Evolutionary conservation across 2,113 vertebrate genomes (phyloP), one percentile per base, ranked within the genome.

Genomic region (Rattus rattus): DNA sequence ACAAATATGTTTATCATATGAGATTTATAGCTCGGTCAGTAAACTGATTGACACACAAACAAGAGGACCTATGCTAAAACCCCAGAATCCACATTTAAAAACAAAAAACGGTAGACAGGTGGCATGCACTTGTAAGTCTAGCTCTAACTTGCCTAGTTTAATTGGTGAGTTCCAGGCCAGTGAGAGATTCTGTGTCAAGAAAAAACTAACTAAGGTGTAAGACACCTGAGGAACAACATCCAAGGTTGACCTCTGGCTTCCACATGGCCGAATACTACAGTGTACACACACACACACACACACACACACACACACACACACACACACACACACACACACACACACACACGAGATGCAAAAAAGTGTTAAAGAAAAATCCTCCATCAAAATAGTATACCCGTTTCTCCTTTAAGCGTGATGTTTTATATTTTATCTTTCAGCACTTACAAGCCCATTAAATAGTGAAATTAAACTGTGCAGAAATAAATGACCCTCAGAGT

Each of bases 371-470:
- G 65, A 84, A 96, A 96, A 84, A 11, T 4, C 2, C 5, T 73
- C 91, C 73, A 92, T 94, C 56, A 91, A 91, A 97, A 76, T 1
- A 80, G 92, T 2, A 73, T 89, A 70, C 52, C 83, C 94, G 75
- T 30, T 95, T 10, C 92, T 88, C 10, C 72, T 83, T 95, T 85
- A 90, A 92, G 56, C 2, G 59, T 92, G 96, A 63, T 54, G 24
- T 54, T 84, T 56, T 83, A 16, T 1, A n/a, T 39, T 80, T 95
- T 73, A 17, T 94, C 30, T 84, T 36, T 39, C 24, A 89, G 59
- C 24, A 88, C 39, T 85, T 81, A 83, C 2, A 59, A 80, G 73
- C 28, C 13, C n/a, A 84, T 24, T 87, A 93, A 90, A 84, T 72
- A 86, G 90, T 36, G 8, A 69, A 20, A 69, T 47, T 61, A 72